Evolutionary conservation across 2,888 invertebrate species (phyloP).

Genomic region (Desoria tigrina): DNA sequence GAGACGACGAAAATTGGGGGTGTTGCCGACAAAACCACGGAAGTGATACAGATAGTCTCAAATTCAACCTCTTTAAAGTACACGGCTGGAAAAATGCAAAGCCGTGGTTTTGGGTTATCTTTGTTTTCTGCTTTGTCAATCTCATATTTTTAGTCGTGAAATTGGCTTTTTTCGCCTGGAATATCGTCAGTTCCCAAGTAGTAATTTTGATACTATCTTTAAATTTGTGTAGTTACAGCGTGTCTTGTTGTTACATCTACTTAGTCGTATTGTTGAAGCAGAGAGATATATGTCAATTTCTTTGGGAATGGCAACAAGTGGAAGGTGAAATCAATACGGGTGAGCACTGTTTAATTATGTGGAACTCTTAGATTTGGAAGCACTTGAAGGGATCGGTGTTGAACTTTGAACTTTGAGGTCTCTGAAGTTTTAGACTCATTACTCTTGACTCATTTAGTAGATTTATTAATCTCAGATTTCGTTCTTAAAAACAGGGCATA

Average conservation of each 20-base stretch:
- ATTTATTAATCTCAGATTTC: background rate
- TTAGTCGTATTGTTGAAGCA: background rate
- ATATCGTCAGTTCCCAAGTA: background rate
- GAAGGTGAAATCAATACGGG: slow-evolving; percentile 20
- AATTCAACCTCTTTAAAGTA: background rate
- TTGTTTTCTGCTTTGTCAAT: background rate
- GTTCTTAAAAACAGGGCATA: background rate
- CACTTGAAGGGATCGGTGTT: too few species aligned
- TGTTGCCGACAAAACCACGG: too few species aligned
- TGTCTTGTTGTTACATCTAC: slow-evolving; percentile 8
- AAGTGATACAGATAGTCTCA: too few species aligned
- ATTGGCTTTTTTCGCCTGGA: background rate
- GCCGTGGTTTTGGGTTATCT: background rate
- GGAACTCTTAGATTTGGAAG: too few species aligned
- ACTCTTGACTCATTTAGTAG: too few species aligned
- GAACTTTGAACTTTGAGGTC: too few species aligned
- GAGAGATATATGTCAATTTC: slow-evolving; percentile 1
- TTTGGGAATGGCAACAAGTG: slow-evolving; percentile 20
- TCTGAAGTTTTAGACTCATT: too few species aligned
- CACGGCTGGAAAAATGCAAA: slow-evolving; percentile 6
- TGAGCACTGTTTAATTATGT: too few species aligned
- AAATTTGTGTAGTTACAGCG: background rate
- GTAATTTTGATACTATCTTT: background rate
- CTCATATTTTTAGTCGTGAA: background rate
- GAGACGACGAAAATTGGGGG: too few species aligned